phyloP scores from a whole-genome alignment of 2,113 vertebrate species.

The Malurus cyaneus region DNA sequence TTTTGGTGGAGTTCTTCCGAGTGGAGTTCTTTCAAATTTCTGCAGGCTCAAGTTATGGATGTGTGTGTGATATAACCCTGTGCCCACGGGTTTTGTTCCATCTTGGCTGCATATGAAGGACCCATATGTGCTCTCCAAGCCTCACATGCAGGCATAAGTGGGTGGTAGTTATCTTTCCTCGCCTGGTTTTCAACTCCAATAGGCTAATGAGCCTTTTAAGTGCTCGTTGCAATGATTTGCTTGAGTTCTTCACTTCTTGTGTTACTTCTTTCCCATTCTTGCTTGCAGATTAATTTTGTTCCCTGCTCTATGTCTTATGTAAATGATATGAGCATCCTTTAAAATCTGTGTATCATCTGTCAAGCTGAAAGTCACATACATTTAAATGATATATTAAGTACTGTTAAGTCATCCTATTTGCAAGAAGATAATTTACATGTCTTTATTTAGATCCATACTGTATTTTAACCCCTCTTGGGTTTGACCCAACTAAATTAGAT shows the following conservation, averaged over 20 bases:
- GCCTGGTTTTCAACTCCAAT: neutral
- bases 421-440: neutral
- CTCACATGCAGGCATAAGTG: fast-evolving
- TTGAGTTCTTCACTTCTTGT: neutral
- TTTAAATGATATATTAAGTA: neutral
- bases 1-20: neutral
- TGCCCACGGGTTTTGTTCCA: neutral
- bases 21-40: neutral
- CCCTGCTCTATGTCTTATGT: neutral
- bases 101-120: neutral
- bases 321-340: neutral
- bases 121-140: neutral
- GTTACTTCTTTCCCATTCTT: neutral
- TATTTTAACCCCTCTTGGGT: neutral
- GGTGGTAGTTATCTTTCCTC: neutral
- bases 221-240: neutral
- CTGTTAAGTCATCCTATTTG: neutral
- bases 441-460: neutral
- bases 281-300: neutral
- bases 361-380: neutral
- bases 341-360: neutral
- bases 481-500: neutral
- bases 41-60: neutral
- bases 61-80: neutral
- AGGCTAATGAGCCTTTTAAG: neutral